Conservation (phyloP, 2,888 invertebrate species). For the Sipha maydis region DNA sequence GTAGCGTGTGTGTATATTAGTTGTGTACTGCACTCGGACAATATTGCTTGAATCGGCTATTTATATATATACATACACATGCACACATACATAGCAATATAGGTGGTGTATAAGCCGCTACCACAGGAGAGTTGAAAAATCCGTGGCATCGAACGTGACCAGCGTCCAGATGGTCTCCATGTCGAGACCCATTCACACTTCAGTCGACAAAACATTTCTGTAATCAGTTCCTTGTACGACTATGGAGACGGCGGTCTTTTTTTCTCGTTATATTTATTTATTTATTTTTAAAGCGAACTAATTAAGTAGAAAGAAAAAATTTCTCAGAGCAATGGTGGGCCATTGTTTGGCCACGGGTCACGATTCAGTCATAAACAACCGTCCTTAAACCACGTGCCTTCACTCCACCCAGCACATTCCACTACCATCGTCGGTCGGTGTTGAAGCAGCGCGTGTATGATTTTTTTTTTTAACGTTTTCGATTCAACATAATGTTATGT, state of each 20-base stretch:
- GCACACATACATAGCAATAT: too few species aligned
- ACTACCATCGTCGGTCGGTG: background rate
- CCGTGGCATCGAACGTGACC: slow-evolving; percentile 48
- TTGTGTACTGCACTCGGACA: background rate
- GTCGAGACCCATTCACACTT: slow-evolving; percentile 20
- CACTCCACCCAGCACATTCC: background rate
- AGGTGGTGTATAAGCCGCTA: background rate
- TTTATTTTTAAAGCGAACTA: slow-evolving; percentile 23
- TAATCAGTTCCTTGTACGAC: slow-evolving; percentile 15
- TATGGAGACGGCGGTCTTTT: background rate
- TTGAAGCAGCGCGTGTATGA: background rate
- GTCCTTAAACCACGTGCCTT: background rate
- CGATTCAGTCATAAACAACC: slow-evolving; percentile 24
- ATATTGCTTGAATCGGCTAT: background rate
- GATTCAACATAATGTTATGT: background rate
- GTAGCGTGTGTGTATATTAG: background rate
- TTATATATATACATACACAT: background rate
- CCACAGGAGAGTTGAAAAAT: slow-evolving; percentile 14
- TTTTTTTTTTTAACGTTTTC: background rate
- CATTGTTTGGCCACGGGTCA: slow-evolving; percentile 51
- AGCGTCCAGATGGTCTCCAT: slow-evolving; percentile 39
- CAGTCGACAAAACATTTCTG: slow-evolving; percentile 13
- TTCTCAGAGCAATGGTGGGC: background rate
- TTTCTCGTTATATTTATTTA: background rate
- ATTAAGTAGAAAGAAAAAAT: slow-evolving; percentile 10